phyloP scores from a whole-genome alignment of 1,140 invertebrate species.

The Spodoptera litura region DNA sequence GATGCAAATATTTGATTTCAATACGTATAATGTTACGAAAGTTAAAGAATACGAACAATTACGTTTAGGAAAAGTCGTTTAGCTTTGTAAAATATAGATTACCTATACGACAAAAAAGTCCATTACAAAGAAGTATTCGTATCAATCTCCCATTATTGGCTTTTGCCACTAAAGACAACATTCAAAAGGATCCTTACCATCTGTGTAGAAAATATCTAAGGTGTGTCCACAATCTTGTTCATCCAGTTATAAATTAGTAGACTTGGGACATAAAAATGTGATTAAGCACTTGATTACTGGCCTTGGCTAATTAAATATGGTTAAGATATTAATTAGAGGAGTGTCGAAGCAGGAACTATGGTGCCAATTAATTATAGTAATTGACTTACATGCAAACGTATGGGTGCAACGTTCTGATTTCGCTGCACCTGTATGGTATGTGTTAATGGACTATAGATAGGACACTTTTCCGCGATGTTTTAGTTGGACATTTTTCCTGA shows the following conservation, averaged over 20 bases:
- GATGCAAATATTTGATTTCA: too few relatives aligned
- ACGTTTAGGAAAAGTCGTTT: too few relatives aligned
- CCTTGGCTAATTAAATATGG: constrained; percentile 23
- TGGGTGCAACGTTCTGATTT: constrained; percentile 24
- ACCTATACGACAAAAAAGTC: not conserved
- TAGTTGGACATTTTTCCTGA: not conserved
- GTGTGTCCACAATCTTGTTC: not conserved
- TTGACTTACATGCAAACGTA: constrained; percentile 1
- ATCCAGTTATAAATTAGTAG: not conserved
- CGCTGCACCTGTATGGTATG: constrained; percentile 4
- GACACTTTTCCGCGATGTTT: not conserved
- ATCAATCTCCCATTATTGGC: constrained; percentile 1
- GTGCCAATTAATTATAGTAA: constrained; percentile 11
- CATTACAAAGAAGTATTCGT: not conserved
- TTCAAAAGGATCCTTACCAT: not conserved
- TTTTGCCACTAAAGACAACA: constrained; percentile 9
- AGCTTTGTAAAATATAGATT: too few relatives aligned
- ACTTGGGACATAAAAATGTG: constrained; percentile 5
- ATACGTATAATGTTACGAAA: too few relatives aligned
- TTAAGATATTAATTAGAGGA: constrained; percentile 16
- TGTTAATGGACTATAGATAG: not conserved
- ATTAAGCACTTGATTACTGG: constrained; percentile 9
- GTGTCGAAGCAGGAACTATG: constrained; percentile 23
- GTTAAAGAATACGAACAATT: too few relatives aligned
- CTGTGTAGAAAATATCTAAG: constrained; percentile 3